Evolutionary conservation across 2,888 invertebrate genomes (phyloP), one percentile per base, ranked within the genome.

Genomic region (Philereme vetulata): DNA sequence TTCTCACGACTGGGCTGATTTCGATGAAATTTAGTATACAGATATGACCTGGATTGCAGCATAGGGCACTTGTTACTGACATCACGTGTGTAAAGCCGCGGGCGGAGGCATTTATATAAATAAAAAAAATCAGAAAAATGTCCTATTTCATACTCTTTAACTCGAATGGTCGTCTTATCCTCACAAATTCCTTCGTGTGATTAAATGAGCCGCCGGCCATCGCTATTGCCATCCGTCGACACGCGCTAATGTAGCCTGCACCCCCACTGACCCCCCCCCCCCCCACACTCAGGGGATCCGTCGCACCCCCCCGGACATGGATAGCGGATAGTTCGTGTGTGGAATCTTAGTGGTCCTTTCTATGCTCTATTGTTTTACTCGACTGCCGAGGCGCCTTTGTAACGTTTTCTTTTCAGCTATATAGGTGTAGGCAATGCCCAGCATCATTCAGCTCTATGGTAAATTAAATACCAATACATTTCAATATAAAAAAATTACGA

Each of bases 191-290:
- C 90, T 76, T 69, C 86, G 83, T 86, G 92, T 90, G 92, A 92
- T 91, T 89, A 92, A 92, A 92, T 90, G 92, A 92, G 91, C 91
- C 84, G 84, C 78, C 84, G 85, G 88, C 86, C 84, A 89, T 86
- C 85, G 85, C 82, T 82, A 88, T 91, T 91, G 90, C 89, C 61
- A 58, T 57, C 80, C 82, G 80, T 76, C 77, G 78, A 80, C 81
- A 80, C 78, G 78, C 79, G 78, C 76, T 71, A 74, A 77, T 77
- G 84, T 70, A 80, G 51, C 54, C 46, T 42, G 10, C 9, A 40
- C 46, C 51, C 65, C 51, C 51, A 7, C 6, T 21, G 0, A 8
- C 34, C 21, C 60, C 48, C 57, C 60, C 51, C 57, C 11, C 8
- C 21, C 43, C 21, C 40, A 56, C 56, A 4, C 55, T 60, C 1